phyloP scores from a whole-genome alignment of 2,888 invertebrate species.

The Calameuta idolon region DNA sequence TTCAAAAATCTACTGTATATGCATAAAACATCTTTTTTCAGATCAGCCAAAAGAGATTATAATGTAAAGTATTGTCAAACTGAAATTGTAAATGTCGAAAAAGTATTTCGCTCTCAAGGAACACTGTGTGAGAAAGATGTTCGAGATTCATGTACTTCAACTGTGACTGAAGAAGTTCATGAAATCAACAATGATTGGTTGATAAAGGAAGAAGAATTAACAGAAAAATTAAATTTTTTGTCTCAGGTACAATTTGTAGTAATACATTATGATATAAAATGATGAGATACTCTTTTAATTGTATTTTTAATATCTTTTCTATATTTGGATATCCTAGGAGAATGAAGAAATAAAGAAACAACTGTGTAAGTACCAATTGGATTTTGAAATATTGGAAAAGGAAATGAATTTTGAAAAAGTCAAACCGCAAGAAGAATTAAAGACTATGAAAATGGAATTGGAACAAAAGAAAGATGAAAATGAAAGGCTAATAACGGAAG shows the following conservation, averaged over 20 bases:
- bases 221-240: slow-evolving; percentile 1
- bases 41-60: slow-evolving; percentile 16
- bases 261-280: not conserved
- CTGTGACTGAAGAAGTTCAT: not conserved
- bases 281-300: not conserved
- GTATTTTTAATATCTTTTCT: not conserved
- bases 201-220: slow-evolving; percentile 15
- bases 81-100: slow-evolving; percentile 13
- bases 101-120: not conserved
- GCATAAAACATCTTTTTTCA: not conserved
- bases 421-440: slow-evolving; percentile 11
- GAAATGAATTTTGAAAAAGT: slow-evolving; percentile 43
- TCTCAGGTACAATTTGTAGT: not conserved
- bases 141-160: not conserved
- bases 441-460: slow-evolving; percentile 27
- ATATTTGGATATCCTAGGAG: slow-evolving; percentile 22
- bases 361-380: slow-evolving; percentile 42
- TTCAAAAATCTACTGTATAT: not conserved
- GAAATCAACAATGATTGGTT: slow-evolving; percentile 20
- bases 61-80: slow-evolving; percentile 16
- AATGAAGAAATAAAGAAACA: slow-evolving; percentile 47
- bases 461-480: slow-evolving; percentile 35
- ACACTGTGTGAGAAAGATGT: slow-evolving; percentile 11
- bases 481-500: slow-evolving; percentile 31
- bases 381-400: slow-evolving; percentile 48